phyloP scores from a whole-genome alignment of 2,888 invertebrate genomes.

The Nasonovia ribisnigri region DNA sequence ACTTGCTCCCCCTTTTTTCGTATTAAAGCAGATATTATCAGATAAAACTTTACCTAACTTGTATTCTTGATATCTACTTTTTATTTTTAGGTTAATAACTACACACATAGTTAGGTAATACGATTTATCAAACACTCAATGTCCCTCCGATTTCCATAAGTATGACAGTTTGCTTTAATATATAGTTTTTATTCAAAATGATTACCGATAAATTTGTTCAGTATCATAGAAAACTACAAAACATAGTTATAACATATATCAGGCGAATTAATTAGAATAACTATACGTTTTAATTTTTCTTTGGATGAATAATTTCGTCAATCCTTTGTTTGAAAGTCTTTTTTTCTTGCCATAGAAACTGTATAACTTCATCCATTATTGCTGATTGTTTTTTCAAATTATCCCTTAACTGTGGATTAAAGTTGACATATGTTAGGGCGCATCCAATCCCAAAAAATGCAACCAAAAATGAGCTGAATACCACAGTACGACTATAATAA shows the following conservation, averaged over 20 bases:
- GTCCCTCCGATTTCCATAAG: background rate
- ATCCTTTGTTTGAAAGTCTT: background rate
- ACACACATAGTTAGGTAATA: background rate
- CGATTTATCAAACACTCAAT: background rate
- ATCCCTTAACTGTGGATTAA: background rate
- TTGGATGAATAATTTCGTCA: background rate
- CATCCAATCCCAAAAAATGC: background rate
- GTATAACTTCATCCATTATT: background rate
- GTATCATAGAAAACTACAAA: background rate
- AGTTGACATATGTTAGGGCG: background rate
- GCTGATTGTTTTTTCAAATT: background rate
- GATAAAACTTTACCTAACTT: no score
- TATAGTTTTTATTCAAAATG: background rate
- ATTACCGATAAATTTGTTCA: background rate
- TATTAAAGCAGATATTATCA: no score
- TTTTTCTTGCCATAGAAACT: conserved; percentile 7
- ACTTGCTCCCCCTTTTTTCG: no score
- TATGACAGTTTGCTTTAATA: background rate
- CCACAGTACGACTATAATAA: background rate
- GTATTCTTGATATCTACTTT: no score
- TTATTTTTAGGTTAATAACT: background rate
- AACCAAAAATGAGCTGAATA: background rate
- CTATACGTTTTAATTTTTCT: background rate
- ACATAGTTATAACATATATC: background rate
- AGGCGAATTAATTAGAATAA: background rate